A percentile compares a stretch with the other conserved stretches of the same genome.
phyloP scores from a whole-genome alignment of 2,113 vertebrate genomes.

The Rissa tridactyla region DNA sequence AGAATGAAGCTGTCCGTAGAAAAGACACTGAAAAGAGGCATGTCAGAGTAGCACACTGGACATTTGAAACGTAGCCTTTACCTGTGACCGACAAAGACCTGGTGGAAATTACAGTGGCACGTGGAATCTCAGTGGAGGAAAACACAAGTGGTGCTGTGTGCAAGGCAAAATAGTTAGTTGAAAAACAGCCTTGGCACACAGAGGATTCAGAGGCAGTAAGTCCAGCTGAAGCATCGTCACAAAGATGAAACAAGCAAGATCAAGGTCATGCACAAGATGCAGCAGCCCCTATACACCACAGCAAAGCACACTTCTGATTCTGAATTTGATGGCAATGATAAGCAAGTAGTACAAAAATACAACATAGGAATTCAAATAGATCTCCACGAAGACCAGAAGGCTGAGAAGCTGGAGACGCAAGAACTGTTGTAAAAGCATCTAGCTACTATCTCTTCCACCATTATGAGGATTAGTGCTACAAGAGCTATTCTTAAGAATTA shows the following conservation, averaged over 20 bases:
- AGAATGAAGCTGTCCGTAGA: conserved; percentile 83
- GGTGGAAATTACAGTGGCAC: conserved; percentile 78
- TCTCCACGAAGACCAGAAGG: neutral
- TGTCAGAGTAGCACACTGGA: conserved; percentile 82
- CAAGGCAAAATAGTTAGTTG: conserved; percentile 86
- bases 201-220: conserved; percentile 71
- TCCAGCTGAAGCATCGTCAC: neutral
- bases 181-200: conserved; percentile 82
- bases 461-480: conserved; percentile 72
- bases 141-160: conserved; percentile 75
- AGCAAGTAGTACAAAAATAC: neutral
- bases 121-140: conserved; percentile 84
- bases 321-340: neutral
- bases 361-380: neutral
- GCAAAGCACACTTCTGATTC: neutral
- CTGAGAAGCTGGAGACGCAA: neutral
- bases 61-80: conserved; percentile 84
- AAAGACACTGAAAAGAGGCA: conserved; percentile 83
- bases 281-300: neutral
- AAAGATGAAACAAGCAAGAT: neutral
- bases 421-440: neutral
- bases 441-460: neutral
- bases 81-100: conserved; percentile 76
- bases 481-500: conserved; percentile 60
- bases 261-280: neutral